phyloP scores from a whole-genome alignment of 64 coral and sea anemone genomes.

The Montipora sp. region DNA sequence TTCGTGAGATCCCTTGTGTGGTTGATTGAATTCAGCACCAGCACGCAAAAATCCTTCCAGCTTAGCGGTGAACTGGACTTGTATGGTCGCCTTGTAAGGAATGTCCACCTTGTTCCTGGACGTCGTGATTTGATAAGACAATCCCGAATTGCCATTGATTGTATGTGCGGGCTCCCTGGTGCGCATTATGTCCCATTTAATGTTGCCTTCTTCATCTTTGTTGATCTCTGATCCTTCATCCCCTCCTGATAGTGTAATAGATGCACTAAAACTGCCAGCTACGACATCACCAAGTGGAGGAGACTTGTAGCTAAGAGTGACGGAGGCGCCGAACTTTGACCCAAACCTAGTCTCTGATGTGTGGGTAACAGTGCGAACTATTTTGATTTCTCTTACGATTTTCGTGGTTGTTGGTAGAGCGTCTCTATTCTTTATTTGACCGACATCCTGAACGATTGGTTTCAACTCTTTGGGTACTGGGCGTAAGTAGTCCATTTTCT shows the following conservation, averaged over 20 bases:
- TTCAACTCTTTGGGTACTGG: conserved; percentile 39
- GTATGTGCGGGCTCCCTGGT: background rate
- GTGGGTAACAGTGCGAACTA: conserved; percentile 73
- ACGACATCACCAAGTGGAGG: conserved; percentile 1
- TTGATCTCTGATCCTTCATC: conserved; percentile 9
- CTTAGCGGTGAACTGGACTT: conserved; percentile 64
- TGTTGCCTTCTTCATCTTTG: conserved; percentile 1
- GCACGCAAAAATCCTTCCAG: conserved; percentile 75
- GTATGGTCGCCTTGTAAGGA: conserved; percentile 70
- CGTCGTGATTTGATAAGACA: conserved; percentile 28
- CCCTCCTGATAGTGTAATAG: background rate
- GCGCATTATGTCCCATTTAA: conserved; percentile 28
- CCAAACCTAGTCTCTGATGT: conserved; percentile 56
- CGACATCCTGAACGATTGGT: conserved; percentile 47
- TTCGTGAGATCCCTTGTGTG: conserved; percentile 34
- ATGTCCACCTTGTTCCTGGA: conserved; percentile 22
- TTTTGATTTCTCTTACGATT: conserved; percentile 47
- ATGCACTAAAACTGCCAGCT: conserved; percentile 19
- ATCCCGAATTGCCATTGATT: background rate
- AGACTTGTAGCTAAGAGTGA: conserved; percentile 64
- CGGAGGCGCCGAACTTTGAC: conserved; percentile 27
- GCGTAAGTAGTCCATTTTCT: conserved; percentile 45
- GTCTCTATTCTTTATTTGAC: conserved; percentile 43
- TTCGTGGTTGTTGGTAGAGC: background rate
- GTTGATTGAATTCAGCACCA: conserved; percentile 72